Evolutionary conservation across 2,888 invertebrate genomes (phyloP).

Genomic region (Ochlodes sylvanus): DNA sequence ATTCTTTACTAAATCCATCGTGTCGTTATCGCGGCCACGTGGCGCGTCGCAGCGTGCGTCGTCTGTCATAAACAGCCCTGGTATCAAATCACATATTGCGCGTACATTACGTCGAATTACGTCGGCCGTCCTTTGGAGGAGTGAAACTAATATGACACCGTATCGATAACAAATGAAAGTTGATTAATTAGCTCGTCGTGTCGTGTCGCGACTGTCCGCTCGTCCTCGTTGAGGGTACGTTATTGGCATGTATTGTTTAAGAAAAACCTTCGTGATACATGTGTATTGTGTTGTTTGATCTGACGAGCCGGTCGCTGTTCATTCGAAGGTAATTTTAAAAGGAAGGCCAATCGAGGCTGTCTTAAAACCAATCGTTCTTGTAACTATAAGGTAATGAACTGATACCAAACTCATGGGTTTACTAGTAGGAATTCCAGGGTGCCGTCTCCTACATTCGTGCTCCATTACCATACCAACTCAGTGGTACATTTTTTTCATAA

Average conservation of each 20-base stretch:
- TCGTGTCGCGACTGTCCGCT: constrained; percentile 1
- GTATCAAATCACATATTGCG: constrained; percentile 30
- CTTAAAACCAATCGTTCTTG: neutral
- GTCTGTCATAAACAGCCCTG: neutral
- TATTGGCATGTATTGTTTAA: neutral
- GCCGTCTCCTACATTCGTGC: no score
- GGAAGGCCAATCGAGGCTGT: no score
- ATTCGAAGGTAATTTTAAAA: no score
- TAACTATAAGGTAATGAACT: no score
- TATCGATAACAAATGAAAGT: constrained; percentile 38
- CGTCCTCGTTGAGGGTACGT: neutral
- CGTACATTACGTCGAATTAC: constrained; percentile 45
- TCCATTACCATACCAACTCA: no score
- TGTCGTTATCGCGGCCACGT: neutral
- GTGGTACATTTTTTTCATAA: no score
- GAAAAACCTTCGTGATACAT: neutral
- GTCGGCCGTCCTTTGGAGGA: constrained; percentile 48
- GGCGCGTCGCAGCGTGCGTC: neutral
- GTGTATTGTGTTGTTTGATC: no score
- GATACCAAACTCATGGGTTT: no score
- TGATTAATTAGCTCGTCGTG: constrained; percentile 21
- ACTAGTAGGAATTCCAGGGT: no score
- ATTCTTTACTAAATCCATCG: neutral
- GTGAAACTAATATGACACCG: constrained; percentile 51
- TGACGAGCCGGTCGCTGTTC: no score